A percentile compares a stretch with the other conserved stretches of the same genome.
Evolutionary conservation across 2,797 vertebrate species (phyloP).

Genomic region (Pantherophis alleghaniensis): DNA sequence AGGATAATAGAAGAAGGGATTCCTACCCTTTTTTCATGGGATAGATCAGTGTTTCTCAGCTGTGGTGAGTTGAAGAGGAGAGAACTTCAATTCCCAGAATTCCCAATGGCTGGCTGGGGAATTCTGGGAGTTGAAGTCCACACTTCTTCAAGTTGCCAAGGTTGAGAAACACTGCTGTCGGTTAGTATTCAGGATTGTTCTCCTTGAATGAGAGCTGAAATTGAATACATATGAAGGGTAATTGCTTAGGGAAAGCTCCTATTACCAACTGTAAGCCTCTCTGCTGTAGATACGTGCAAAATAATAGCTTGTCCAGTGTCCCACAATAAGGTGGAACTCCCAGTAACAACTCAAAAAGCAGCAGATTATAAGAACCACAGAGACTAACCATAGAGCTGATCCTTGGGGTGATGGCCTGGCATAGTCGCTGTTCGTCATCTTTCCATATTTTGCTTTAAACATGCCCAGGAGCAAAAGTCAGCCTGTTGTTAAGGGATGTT

Average conservation of each 20-base stretch:
- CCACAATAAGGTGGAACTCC: not conserved
- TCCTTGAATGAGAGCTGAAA: not conserved
- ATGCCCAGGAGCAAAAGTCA: not conserved
- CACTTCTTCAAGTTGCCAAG: no score
- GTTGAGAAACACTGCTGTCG: no score
- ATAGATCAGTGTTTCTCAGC: no score
- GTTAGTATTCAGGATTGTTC: not conserved
- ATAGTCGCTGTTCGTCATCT: not conserved
- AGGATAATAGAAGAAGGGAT: not conserved
- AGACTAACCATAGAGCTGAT: not conserved
- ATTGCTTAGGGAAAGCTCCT: not conserved
- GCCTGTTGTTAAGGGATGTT: not conserved
- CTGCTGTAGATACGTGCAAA: not conserved
- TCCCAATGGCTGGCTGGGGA: no score
- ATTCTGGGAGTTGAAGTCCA: no score
- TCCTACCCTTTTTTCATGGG: not conserved
- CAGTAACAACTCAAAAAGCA: not conserved
- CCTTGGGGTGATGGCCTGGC: not conserved
- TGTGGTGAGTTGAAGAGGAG: no score
- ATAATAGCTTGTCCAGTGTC: not conserved
- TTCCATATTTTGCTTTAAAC: not conserved
- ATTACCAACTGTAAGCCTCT: not conserved
- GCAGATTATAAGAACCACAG: not conserved
- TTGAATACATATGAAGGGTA: not conserved
- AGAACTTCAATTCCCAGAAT: no score